Conservation (phyloP, 2,888 invertebrate genomes). For the Tupiocoris notatus region DNA sequence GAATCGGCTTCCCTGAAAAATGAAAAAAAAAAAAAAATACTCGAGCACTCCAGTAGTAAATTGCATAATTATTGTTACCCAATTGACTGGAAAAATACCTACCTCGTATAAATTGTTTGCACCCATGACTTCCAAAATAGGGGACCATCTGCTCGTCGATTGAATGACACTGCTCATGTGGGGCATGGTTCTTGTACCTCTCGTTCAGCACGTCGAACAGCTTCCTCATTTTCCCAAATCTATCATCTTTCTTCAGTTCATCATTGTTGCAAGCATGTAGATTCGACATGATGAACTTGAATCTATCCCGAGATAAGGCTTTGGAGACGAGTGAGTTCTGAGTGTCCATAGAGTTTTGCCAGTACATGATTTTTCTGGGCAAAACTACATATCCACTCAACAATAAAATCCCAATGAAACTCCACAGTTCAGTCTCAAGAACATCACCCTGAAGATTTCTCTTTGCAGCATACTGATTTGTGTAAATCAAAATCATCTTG, state of each 20-base stretch:
- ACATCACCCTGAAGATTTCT: slow-evolving; percentile 40
- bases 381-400: slow-evolving; percentile 32
- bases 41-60: not conserved
- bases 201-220: slow-evolving; percentile 4
- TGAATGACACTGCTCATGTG: slow-evolving; percentile 5
- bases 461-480: slow-evolving; percentile 45
- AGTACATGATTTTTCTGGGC: slow-evolving; percentile 11
- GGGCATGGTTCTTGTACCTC: not conserved
- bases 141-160: slow-evolving; percentile 28
- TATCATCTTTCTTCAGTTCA: not conserved
- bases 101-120: slow-evolving; percentile 25
- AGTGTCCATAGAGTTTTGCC: slow-evolving; percentile 17
- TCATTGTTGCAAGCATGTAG: slow-evolving; percentile 24
- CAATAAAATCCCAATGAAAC: slow-evolving; percentile 28
- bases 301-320: slow-evolving; percentile 15
- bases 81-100: too few species aligned
- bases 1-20: slow-evolving; percentile 6
- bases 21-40: not conserved
- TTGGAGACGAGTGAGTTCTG: slow-evolving; percentile 16
- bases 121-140: not conserved
- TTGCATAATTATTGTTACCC: not conserved
- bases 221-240: slow-evolving; percentile 16
- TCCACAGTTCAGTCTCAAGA: slow-evolving; percentile 35
- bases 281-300: slow-evolving; percentile 22
- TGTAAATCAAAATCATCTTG: slow-evolving; percentile 4